Base-by-base conservation (phyloP, 2,888 invertebrate genomes). In the Zeuzera pyrina region DNA sequence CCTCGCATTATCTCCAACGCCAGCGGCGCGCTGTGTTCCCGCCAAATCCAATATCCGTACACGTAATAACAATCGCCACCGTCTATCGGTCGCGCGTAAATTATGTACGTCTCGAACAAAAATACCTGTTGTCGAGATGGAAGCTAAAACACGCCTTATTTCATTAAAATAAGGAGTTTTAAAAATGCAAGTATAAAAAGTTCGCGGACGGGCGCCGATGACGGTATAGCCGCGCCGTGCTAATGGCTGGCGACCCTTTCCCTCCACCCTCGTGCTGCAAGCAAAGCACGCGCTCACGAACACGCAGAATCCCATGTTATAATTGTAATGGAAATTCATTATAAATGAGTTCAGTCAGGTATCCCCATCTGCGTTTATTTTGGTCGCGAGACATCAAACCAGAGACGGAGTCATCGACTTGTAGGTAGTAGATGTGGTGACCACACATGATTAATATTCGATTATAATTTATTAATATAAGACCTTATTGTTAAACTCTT, bases 81-180 rank as follows among this genome's bases (percentile, higher is more conserved):
- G 71, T 74, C 78, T 77, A 79, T 78, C 79, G 79, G 69, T 60
- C 72, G 62, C 77, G 72, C 74, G 74, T 81, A 79, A 81, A 79
- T 81, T 81, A 79, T 81, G 78, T 77, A 79, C 70, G 66, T 56
- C 47, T 47, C 42, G 42, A 41, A 52, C 57, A 14, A 11, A 12
- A n/a, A 1, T n/a, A 15, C 8, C 13, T 10, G 21, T 33, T 6
- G 10, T 11, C n/a, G 1, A 10, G 38, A 26, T 14, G n/a, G n/a
- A 26, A 8, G 2, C 3, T 3, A 37, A 29, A 31, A 7, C 2
- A 3, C 11, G 21, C 35, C 15, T 25, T 25, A 25, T 2, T 12
- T 10, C 12, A 12, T 12, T 25, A 12, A 7, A 25, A 12, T 12
- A 25, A 11, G n/a, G n/a, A n/a, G n/a, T n/a, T 12, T 11, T 25